Evolutionary conservation across 1,140 invertebrate genomes (phyloP), one percentile per base, ranked within the genome.

Genomic region (Idris sp.): DNA sequence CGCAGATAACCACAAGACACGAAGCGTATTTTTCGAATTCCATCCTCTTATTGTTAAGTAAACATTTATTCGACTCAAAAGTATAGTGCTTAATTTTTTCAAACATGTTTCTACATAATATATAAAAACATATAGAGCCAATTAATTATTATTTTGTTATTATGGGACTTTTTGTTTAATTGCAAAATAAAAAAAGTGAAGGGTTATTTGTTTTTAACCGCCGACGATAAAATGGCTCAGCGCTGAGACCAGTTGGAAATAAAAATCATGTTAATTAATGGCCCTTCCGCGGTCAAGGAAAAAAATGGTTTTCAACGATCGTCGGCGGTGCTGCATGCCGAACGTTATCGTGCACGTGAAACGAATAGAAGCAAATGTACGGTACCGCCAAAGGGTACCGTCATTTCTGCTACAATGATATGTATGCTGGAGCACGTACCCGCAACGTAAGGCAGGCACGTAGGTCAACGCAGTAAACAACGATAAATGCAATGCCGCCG

Each of bases 281-380:
- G 48, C 14, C 67, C 46, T 71, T 46, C 25, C 48, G 41, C 56
- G 67, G 54, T 40, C 48, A 31, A 19, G n/a, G 35, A 61, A 69
- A 61, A 71, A 71, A 71, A 61, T 71, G 56, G 67, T 54, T 54
- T n/a, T 48, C 46, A 61, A 54, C 51, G 62, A 53, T 41, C 25
- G 62, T 40, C 35, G 51, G 33, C 25, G 48, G 36, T 61, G 64
- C 64, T 22, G 72, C 62, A 74, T 75, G 73, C 73, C 64, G 64
- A 76, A 71, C 73, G 65, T 76, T 76, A 76, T 71, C 73, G 61
- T 51, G 58, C 41, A 68, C 71, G 71, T 74, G 71, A 68, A 78
- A 74, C 61, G 76, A 76, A 75, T 80, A 77, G 65, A 65, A 75
- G 74, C 73, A 68, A 62, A 77, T 73, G 65, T 68, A 74, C 67